A percentile compares a stretch with the other conserved stretches of the same genome.
phyloP scores from a whole-genome alignment of 2,888 invertebrate genomes.

The Gisinianus flammeolus region DNA sequence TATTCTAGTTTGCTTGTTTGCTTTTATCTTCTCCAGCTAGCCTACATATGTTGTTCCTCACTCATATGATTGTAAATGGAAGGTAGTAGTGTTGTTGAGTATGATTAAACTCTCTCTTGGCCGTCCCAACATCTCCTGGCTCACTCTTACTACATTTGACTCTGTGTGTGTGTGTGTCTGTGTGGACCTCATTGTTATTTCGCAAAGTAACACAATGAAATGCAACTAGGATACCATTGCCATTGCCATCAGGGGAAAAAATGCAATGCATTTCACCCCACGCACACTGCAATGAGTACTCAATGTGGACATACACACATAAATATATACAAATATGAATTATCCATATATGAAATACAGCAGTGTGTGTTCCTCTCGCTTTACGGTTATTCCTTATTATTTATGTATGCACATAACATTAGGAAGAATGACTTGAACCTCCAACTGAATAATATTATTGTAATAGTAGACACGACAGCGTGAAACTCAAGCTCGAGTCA shows the following conservation, averaged over 20 bases:
- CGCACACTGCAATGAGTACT: not conserved
- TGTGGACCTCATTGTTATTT: slow-evolving; percentile 4
- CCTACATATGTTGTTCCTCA: not conserved
- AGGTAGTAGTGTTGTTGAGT: not conserved
- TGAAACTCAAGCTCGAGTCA: not conserved
- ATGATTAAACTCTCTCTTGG: slow-evolving; percentile 10
- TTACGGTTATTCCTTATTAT: slow-evolving; percentile 10
- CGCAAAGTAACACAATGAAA: slow-evolving; percentile 29
- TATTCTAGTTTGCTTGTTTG: not conserved
- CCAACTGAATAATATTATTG: not conserved
- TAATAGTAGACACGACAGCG: not conserved
- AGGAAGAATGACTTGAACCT: not conserved
- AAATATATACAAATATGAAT: not conserved
- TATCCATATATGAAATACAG: not conserved
- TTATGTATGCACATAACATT: slow-evolving; percentile 16
- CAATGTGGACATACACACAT: not conserved
- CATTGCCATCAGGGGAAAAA: not conserved
- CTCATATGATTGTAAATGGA: not conserved
- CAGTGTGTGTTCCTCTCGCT: not conserved
- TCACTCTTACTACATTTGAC: not conserved
- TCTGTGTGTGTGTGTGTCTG: not conserved
- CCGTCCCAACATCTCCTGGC: not conserved
- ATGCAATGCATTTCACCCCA: not conserved
- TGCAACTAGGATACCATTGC: slow-evolving; percentile 19
- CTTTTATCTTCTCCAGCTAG: not conserved